These are phyloP conservation scores for Lepilemur septentrionalis DNA, from an alignment of 2,797 vertebrate species.

Conservation along the genomic window DNA sequence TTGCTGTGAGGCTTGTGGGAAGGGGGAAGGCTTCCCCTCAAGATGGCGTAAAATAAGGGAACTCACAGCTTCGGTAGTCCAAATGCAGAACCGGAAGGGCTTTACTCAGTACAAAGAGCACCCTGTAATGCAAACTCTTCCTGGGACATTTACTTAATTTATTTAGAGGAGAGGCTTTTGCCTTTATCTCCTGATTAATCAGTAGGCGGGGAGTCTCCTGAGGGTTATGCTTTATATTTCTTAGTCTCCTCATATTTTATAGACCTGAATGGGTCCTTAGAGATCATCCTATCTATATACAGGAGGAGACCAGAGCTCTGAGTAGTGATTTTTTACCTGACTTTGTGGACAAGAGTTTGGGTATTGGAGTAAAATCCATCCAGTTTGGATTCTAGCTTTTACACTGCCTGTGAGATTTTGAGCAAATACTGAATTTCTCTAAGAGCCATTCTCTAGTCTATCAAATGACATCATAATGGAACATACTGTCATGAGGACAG, in stretches of 20 bases:
- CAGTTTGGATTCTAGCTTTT: not conserved
- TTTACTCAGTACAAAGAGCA: not conserved
- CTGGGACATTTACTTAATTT: not conserved
- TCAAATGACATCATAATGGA: not conserved
- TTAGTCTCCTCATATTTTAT: not conserved
- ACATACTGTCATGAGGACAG: not conserved
- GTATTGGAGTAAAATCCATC: not conserved
- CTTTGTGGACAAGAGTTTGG: not conserved
- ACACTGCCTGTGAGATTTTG: not conserved
- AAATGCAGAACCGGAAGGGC: not conserved
- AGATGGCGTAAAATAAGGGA: not conserved
- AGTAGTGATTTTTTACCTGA: not conserved
- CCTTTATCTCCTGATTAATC: not conserved
- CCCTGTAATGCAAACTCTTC: not conserved
- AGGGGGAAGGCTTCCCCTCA: not conserved
- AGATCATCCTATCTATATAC: not conserved
- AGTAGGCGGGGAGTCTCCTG: not conserved
- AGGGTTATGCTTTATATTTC: not conserved
- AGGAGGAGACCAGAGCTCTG: not conserved
- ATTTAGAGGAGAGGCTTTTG: not conserved
- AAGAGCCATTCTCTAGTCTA: not conserved
- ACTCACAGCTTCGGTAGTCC: not conserved
- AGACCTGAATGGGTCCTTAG: not conserved
- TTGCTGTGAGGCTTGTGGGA: not conserved
- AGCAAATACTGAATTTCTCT: not conserved